Evolutionary conservation across 2,113 vertebrate species (phyloP).

Genomic region (Lepidothrix coronata): DNA sequence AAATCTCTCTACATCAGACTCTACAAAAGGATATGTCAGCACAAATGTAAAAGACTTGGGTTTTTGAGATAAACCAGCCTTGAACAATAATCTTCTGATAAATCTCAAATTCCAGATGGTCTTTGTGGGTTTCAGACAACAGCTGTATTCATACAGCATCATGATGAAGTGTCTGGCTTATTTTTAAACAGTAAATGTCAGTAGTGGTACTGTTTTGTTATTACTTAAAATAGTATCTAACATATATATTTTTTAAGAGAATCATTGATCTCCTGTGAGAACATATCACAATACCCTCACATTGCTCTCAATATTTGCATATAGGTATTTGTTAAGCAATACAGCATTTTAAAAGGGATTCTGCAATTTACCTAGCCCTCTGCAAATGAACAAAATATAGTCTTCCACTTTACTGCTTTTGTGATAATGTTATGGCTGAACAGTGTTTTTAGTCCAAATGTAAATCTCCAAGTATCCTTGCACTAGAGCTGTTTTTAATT

Average conservation of each 20-base stretch:
- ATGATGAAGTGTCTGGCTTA: not conserved
- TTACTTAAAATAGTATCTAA: not conserved
- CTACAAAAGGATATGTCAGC: not conserved
- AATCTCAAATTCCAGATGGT: conserved; percentile 7
- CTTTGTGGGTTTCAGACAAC: not conserved
- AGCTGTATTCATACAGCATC: not conserved
- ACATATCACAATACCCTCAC: not conserved
- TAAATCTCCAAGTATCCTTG: not conserved
- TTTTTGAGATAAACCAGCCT: conserved; percentile 2
- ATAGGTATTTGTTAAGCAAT: not conserved
- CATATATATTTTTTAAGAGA: not conserved
- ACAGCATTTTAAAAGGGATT: not conserved
- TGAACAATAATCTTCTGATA: conserved; percentile 8
- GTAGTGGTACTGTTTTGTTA: not conserved
- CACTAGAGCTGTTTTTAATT: not conserved
- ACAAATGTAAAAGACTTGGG: not conserved
- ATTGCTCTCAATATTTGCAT: not conserved
- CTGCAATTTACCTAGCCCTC: not conserved
- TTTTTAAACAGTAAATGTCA: not conserved
- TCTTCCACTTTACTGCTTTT: not conserved
- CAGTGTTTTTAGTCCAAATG: not conserved
- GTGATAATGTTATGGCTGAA: not conserved
- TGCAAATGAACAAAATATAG: not conserved
- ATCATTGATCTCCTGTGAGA: not conserved
- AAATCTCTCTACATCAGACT: not conserved